These are phyloP conservation scores for Pseudonaja textilis DNA, from an alignment of 2,113 vertebrate species.

Conservation along the genomic window DNA sequence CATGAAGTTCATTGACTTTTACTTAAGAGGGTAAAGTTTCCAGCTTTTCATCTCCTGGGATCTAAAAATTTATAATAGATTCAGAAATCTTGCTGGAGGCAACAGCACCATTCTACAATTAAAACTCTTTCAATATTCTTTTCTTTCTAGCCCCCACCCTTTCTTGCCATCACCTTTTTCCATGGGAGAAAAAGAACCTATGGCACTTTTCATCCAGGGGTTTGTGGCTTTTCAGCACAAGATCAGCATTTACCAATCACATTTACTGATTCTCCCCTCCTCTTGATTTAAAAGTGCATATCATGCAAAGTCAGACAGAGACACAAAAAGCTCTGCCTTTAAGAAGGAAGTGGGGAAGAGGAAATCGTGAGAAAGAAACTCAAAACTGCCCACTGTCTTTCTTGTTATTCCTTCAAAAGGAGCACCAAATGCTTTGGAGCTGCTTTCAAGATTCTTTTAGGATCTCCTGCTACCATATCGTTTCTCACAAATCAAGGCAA, in stretches of 20 bases:
- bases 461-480: not conserved
- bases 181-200: constrained; percentile 41
- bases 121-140: constrained; percentile 66
- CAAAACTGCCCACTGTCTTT: not conserved
- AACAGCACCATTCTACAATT: constrained; percentile 64
- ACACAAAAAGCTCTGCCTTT: not conserved
- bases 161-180: constrained; percentile 36
- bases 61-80: constrained; percentile 69
- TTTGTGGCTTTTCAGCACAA: constrained; percentile 42
- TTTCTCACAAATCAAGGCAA: too few relatives aligned
- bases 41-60: constrained; percentile 59
- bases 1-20: constrained; percentile 63
- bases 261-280: constrained; percentile 47
- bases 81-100: constrained; percentile 57
- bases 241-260: constrained; percentile 53
- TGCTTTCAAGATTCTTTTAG: not conserved
- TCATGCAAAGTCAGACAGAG: constrained; percentile 58
- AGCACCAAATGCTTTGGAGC: not conserved
- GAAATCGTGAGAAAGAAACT: not conserved
- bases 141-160: constrained; percentile 31
- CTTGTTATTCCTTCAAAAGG: not conserved
- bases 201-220: constrained; percentile 46
- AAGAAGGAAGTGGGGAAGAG: not conserved
- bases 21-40: constrained; percentile 65
- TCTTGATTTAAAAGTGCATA: constrained; percentile 58